Percentiles rank a stretch among this genome's conserved stretches.
Evolutionary conservation across 2,888 invertebrate genomes (phyloP).

Genomic region (Digitonthophagus gazella): DNA sequence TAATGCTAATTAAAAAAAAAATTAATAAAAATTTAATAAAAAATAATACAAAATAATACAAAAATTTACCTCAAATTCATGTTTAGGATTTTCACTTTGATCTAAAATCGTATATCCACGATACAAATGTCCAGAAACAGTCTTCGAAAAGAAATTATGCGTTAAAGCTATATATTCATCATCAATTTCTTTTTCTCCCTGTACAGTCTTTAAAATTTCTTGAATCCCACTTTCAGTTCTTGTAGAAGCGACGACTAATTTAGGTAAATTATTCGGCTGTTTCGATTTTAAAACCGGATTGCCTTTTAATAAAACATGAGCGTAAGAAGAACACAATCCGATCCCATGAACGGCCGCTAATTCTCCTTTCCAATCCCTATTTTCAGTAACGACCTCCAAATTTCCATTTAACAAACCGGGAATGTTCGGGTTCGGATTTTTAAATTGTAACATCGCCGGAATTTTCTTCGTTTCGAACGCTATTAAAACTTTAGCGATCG

Average conservation of each 20-base stretch:
- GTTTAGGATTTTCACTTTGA: conserved; percentile 40
- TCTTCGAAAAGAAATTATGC: conserved; percentile 52
- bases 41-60: not conserved
- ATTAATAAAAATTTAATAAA: not conserved
- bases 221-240: conserved; percentile 80
- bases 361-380: conserved; percentile 81
- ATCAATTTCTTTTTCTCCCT: conserved; percentile 41
- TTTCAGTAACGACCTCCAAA: conserved; percentile 73
- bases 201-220: conserved; percentile 57
- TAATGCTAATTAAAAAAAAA: conserved; percentile 45
- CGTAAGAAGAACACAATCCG: conserved; percentile 96
- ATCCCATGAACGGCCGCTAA: conserved; percentile 92
- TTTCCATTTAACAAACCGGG: conserved; percentile 80
- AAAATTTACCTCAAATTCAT: conserved; percentile 47
- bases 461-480: conserved; percentile 88
- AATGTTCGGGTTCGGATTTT: conserved; percentile 85
- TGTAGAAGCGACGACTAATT: conserved; percentile 75
- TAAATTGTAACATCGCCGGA: conserved; percentile 87
- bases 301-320: conserved; percentile 82
- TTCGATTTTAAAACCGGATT: conserved; percentile 67
- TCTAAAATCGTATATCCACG: conserved; percentile 60
- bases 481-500: conserved; percentile 84
- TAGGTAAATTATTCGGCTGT: conserved; percentile 57
- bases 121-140: conserved; percentile 61
- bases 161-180: conserved; percentile 54